Percentiles rank a stretch among this genome's conserved stretches.
Conservation (phyloP, 2,888 invertebrate species). For the Maniola hyperantus region DNA sequence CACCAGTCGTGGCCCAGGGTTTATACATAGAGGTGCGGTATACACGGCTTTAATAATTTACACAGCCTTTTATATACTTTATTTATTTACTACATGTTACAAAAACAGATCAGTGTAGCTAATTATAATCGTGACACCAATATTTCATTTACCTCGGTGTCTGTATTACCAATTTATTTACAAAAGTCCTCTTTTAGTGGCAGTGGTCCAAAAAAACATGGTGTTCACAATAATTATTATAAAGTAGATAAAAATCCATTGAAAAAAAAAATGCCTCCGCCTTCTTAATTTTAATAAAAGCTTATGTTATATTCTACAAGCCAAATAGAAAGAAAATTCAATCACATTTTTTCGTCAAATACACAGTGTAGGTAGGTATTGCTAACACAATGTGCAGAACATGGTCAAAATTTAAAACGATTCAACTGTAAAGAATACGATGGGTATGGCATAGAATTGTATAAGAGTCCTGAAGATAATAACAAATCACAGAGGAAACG, state of each 20-base stretch:
- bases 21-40: constrained; percentile 65
- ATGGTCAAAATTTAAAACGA: background rate
- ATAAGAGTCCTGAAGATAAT: too few species aligned
- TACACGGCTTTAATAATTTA: constrained; percentile 74
- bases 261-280: background rate
- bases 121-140: constrained; percentile 64
- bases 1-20: background rate
- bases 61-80: constrained; percentile 78
- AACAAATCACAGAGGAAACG: too few species aligned
- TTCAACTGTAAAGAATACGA: too few species aligned
- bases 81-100: constrained; percentile 79
- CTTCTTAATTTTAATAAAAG: background rate
- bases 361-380: background rate
- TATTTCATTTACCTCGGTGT: constrained; percentile 44
- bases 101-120: constrained; percentile 78
- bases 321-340: background rate
- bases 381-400: background rate
- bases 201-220: constrained; percentile 59
- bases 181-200: constrained; percentile 63
- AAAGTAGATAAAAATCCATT: background rate
- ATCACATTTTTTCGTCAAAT: background rate
- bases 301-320: background rate
- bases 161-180: constrained; percentile 71
- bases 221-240: background rate
- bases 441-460: too few species aligned